Evolutionary conservation across 1,140 invertebrate genomes (phyloP).

Genomic region (Phymorhynchus buccinoides): DNA sequence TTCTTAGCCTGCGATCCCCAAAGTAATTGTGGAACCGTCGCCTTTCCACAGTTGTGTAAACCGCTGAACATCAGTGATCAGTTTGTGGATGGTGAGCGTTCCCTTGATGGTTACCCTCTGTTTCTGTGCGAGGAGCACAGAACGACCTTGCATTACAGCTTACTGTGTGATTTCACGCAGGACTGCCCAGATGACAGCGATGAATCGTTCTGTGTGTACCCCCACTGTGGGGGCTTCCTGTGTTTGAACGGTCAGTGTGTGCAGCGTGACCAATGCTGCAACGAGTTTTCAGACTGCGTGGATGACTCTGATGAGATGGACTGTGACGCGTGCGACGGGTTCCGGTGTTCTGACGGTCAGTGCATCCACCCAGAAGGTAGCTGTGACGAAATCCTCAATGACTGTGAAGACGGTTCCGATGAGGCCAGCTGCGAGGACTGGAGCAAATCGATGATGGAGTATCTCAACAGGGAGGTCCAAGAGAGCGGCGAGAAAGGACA

Average conservation of each 20-base stretch:
- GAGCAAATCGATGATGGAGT: too few species aligned
- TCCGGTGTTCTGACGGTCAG: too few species aligned
- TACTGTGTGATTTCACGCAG: conserved; percentile 8
- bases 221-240: background rate
- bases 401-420: too few species aligned
- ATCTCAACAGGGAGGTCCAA: too few species aligned
- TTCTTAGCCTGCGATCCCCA: background rate
- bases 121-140: background rate
- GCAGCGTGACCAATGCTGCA: background rate
- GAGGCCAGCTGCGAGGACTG: too few species aligned
- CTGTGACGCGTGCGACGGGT: background rate
- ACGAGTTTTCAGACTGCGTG: background rate
- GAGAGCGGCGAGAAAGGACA: too few species aligned
- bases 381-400: too few species aligned
- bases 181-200: background rate
- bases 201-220: background rate
- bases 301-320: background rate
- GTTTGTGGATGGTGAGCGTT: background rate
- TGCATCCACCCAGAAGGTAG: too few species aligned
- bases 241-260: background rate
- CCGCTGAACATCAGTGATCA: background rate
- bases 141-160: background rate
- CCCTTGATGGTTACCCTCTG: background rate
- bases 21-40: background rate
- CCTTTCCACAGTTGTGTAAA: background rate